Evolutionary conservation across 2,888 invertebrate genomes (phyloP).

Genomic region (Spilarctia lutea): DNA sequence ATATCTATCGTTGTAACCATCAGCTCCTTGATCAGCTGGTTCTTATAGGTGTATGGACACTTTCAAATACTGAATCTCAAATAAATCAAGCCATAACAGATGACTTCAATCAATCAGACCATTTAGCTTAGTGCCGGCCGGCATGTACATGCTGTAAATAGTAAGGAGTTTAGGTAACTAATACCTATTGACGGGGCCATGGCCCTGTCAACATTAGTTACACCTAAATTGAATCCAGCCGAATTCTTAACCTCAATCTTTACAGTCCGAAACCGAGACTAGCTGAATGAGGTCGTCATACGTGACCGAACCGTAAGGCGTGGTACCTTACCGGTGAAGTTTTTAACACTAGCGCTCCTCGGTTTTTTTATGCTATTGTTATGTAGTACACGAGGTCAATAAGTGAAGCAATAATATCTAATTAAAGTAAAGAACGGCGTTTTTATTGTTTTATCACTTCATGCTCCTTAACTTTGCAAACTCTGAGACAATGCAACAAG

Average conservation of each 20-base stretch:
- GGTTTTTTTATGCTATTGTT: slow-evolving; percentile 44
- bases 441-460: slow-evolving; percentile 11
- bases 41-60: not conserved
- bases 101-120: not conserved
- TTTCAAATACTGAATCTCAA: not conserved
- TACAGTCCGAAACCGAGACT: slow-evolving; percentile 9
- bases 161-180: not conserved
- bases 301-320: slow-evolving; percentile 21
- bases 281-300: slow-evolving; percentile 21
- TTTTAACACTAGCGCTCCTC: slow-evolving; percentile 22
- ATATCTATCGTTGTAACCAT: too few species aligned
- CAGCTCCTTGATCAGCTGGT: not conserved
- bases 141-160: not conserved
- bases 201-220: not conserved
- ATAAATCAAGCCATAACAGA: not conserved
- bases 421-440: slow-evolving; percentile 25
- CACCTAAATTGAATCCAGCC: not conserved
- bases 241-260: slow-evolving; percentile 5
- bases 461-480: slow-evolving; percentile 6
- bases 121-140: not conserved
- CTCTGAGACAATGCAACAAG: not conserved
- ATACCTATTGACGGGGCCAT: not conserved
- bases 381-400: slow-evolving; percentile 39
- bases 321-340: slow-evolving; percentile 20
- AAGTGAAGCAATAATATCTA: slow-evolving; percentile 40